These are phyloP conservation scores for Phaethornis superciliosus DNA, from an alignment of 2,113 vertebrate genomes.

Conservation along the genomic window DNA sequence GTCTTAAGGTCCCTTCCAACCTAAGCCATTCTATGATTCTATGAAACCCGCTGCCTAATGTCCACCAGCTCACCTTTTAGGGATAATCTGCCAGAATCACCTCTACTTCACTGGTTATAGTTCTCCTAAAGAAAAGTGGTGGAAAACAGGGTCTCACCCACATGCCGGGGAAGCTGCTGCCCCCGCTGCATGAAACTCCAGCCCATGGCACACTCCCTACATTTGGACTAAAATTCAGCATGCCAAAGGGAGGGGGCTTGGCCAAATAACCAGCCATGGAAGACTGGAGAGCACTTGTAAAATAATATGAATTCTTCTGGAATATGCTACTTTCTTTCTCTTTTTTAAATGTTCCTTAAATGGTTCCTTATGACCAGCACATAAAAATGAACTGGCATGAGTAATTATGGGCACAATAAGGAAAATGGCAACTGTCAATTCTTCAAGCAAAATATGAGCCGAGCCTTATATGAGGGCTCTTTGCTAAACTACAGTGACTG, in stretches of 20 bases:
- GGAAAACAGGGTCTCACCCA: neutral
- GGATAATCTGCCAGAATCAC: neutral
- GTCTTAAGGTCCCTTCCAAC: no score
- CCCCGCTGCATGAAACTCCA: neutral
- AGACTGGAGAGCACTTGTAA: neutral
- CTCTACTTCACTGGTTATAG: neutral
- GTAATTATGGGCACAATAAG: rapidly evolving
- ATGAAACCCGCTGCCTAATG: rapidly evolving
- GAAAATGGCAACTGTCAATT: neutral
- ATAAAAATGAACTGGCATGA: neutral
- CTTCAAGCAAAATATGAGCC: neutral
- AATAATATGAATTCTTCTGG: rapidly evolving
- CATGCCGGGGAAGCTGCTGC: neutral
- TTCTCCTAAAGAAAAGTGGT: neutral
- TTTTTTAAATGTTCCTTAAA: rapidly evolving
- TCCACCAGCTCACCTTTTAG: neutral
- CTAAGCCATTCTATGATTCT: no score
- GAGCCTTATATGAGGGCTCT: neutral
- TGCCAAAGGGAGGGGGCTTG: neutral
- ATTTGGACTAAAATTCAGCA: neutral
- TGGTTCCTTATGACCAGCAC: neutral
- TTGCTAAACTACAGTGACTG: neutral
- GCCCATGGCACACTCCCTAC: rapidly evolving
- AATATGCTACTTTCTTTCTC: neutral
- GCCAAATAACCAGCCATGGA: rapidly evolving